A percentile compares a stretch with the other conserved stretches of the same genome.
phyloP scores from a whole-genome alignment of 1,140 invertebrate genomes.

The Drosophila gunungcola region DNA sequence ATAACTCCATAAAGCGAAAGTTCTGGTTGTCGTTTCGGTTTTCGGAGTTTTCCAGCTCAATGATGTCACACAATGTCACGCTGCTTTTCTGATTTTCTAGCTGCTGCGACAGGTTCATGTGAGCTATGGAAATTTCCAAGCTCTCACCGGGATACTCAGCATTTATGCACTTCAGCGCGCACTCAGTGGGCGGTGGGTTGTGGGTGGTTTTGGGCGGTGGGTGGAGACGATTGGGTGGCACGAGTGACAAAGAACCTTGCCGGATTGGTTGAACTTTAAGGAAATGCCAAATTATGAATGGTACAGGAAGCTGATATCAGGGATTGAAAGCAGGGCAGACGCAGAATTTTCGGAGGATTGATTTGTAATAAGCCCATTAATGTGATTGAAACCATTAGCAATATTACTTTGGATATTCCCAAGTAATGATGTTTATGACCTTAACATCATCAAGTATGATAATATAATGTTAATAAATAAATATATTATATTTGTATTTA shows the following conservation, averaged over 20 bases:
- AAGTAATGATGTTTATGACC: too few relatives aligned
- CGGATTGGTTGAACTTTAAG: constrained; percentile 32
- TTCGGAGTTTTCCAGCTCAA: constrained; percentile 74
- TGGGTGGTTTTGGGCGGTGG: background rate
- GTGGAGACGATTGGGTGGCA: constrained; percentile 1
- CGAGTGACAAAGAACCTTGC: constrained; percentile 6
- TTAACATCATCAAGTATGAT: background rate
- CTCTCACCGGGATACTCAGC: constrained; percentile 56
- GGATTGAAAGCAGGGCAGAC: constrained; percentile 11
- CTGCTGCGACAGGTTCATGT: constrained; percentile 46
- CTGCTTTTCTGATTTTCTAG: constrained; percentile 54
- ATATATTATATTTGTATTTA: too few relatives aligned
- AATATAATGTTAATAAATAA: background rate
- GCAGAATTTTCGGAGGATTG: background rate
- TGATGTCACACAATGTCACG: constrained; percentile 80
- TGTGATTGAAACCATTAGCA: background rate
- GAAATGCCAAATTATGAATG: constrained; percentile 17
- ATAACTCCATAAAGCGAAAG: constrained; percentile 69
- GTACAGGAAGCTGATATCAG: background rate
- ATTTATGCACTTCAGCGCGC: constrained; percentile 79
- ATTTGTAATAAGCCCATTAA: constrained; percentile 6
- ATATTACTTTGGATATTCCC: background rate
- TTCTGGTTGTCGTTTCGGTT: constrained; percentile 59
- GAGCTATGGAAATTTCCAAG: constrained; percentile 35
- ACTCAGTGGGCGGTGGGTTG: constrained; percentile 31